Conservation (phyloP, 2,888 invertebrate species). For the Crossocerus cetratus region DNA sequence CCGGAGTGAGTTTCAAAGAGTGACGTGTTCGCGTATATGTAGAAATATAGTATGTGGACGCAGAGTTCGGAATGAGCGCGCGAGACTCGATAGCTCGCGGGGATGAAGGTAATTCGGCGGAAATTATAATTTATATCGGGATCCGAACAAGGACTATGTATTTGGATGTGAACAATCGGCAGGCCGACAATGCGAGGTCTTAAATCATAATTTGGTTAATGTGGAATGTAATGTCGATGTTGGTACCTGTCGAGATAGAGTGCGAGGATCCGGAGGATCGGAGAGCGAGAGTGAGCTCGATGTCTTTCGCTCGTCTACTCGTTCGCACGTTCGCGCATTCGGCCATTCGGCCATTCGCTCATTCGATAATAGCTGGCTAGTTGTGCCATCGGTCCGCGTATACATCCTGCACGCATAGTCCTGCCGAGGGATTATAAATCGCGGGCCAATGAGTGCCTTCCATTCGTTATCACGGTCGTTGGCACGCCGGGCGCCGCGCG, state of each 20-base stretch:
- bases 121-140: conserved; percentile 72
- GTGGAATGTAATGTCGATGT: conserved; percentile 76
- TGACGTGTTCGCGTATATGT: too few species aligned
- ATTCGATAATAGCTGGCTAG: not conserved
- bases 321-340: conserved; percentile 45
- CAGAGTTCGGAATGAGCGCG: too few species aligned
- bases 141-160: conserved; percentile 65
- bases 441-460: conserved; percentile 72
- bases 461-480: conserved; percentile 73
- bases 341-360: not conserved
- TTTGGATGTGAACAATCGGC: conserved; percentile 74
- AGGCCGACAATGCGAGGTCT: conserved; percentile 72
- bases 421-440: conserved; percentile 72
- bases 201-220: conserved; percentile 77
- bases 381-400: not conserved
- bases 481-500: conserved; percentile 52
- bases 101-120: conserved; percentile 71
- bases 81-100: conserved; percentile 23
- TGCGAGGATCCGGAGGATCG: not conserved
- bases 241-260: not conserved
- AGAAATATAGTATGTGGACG: too few species aligned
- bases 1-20: too few species aligned
- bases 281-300: not conserved
- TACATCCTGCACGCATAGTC: conserved; percentile 38
- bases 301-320: conserved; percentile 20